Evolutionary conservation across 2,797 vertebrate genomes (phyloP).

Genomic region (Leptoclinus maculatus): DNA sequence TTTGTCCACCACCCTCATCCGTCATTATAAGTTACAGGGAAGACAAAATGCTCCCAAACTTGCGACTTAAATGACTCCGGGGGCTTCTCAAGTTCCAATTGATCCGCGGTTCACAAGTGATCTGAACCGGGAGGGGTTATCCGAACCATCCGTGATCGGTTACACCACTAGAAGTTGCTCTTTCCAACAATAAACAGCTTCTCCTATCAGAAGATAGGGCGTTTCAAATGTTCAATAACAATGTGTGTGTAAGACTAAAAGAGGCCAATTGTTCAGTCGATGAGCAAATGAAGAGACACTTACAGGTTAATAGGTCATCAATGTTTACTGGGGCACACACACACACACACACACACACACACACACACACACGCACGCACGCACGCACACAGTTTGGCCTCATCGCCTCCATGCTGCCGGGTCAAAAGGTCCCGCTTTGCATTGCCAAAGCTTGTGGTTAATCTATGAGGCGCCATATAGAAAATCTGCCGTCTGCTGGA

Average conservation of each 20-base stretch:
- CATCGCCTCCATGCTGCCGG: constrained; percentile 5
- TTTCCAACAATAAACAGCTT: not conserved
- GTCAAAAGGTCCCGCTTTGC: constrained; percentile 19
- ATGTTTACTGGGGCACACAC: not conserved
- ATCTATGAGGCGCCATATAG: constrained; percentile 1
- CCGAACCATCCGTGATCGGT: no score
- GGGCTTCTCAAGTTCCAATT: no score
- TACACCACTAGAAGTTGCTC: no score
- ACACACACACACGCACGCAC: not conserved
- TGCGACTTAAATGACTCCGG: no score
- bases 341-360: constrained; percentile 7
- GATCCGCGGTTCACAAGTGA: no score
- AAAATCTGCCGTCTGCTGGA: constrained; percentile 4
- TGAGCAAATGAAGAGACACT: not conserved
- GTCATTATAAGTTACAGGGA: no score
- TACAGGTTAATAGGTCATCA: constrained; percentile 23
- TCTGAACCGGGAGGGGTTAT: no score
- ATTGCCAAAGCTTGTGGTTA: constrained; percentile 12
- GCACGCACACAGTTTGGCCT: not conserved
- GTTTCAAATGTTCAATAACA: not conserved
- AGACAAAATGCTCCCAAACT: no score
- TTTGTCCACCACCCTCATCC: no score
- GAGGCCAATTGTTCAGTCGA: not conserved
- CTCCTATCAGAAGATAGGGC: not conserved
- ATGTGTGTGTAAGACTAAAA: not conserved